Percentiles rank a stretch among this genome's conserved stretches.
Evolutionary conservation across 2,113 vertebrate genomes (phyloP).

Genomic region (Psilopsiagon aurifrons): DNA sequence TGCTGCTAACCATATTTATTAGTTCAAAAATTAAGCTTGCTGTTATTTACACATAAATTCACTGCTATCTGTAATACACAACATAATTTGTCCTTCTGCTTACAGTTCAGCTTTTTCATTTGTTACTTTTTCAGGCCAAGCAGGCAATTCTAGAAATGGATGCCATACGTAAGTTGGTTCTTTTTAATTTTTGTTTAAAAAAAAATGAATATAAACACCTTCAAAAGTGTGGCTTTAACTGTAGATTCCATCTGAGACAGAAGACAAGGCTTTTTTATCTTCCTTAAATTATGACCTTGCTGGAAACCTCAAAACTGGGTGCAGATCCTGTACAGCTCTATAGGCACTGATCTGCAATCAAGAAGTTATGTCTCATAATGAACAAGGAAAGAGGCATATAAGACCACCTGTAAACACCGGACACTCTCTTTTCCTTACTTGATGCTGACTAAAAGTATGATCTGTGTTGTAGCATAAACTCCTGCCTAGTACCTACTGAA

Average conservation of each 20-base stretch:
- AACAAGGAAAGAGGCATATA: background rate
- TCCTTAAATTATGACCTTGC: background rate
- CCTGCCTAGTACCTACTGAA: background rate
- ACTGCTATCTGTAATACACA: background rate
- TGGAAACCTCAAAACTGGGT: background rate
- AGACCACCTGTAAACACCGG: background rate
- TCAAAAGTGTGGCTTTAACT: background rate
- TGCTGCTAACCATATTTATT: background rate
- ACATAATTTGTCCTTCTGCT: background rate
- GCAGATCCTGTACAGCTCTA: background rate
- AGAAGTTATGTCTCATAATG: background rate
- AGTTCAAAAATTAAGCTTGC: background rate
- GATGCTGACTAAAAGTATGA: background rate
- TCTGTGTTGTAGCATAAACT: background rate
- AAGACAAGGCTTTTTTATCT: background rate
- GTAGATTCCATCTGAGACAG: background rate
- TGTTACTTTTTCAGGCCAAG: slow-evolving; percentile 83
- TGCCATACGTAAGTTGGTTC: slow-evolving; percentile 87
- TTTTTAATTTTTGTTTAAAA: background rate
- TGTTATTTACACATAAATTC: background rate
- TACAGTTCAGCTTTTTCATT: background rate
- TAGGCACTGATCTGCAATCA: background rate
- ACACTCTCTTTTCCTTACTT: background rate
- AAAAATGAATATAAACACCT: background rate
- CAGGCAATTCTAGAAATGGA: slow-evolving; percentile 99